Evolutionary conservation across 2,113 vertebrate genomes (phyloP).

Genomic region (Nesospiza acunhae): DNA sequence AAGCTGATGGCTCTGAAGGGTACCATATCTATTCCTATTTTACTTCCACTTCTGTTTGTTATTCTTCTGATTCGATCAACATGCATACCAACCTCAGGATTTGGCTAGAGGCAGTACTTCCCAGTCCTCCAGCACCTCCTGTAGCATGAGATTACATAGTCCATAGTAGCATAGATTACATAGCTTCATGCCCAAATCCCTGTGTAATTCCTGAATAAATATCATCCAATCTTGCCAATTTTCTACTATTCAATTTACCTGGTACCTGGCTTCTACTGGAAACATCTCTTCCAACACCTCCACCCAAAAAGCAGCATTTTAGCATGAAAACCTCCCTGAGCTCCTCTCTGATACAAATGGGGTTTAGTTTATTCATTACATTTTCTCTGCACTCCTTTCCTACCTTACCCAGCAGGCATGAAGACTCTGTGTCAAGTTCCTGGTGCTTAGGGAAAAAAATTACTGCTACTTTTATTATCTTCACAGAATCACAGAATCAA

Average conservation of each 20-base stretch:
- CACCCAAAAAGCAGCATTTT: not conserved
- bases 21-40: not conserved
- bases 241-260: not conserved
- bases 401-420: not conserved
- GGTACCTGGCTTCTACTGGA: not conserved
- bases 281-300: not conserved
- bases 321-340: not conserved
- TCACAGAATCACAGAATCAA: not conserved
- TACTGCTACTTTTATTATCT: not conserved
- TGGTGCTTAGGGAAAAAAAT: not conserved
- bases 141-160: fast-evolving
- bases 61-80: not conserved
- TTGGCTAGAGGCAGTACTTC: fast-evolving
- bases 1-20: not conserved
- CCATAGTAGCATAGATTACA: too few species aligned
- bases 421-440: not conserved
- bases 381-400: not conserved
- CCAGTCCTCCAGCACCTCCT: fast-evolving
- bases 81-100: fast-evolving
- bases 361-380: fast-evolving
- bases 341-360: not conserved
- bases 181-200: fast-evolving
- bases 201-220: not conserved
- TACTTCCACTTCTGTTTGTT: not conserved
- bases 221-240: too few species aligned